Evolutionary conservation across 1,140 invertebrate species (phyloP).

Genomic region (Tetranychus urticae): DNA sequence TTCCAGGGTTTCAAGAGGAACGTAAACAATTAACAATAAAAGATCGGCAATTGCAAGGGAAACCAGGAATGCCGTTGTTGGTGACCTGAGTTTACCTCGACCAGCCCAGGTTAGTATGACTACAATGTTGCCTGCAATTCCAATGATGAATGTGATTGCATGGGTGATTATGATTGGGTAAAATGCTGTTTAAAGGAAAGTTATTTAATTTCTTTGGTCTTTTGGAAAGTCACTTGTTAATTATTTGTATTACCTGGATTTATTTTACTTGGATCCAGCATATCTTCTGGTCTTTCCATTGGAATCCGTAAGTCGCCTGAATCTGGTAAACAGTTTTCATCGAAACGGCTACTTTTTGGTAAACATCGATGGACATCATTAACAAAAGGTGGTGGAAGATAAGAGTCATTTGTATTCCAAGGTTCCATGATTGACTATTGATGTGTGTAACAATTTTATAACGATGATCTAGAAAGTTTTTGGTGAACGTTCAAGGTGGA

Average conservation of each 20-base stretch:
- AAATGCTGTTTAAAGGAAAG: constrained; percentile 11
- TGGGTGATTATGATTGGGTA: constrained; percentile 20
- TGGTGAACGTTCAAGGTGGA: no score
- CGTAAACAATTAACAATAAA: constrained; percentile 13
- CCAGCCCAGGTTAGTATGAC: constrained; percentile 13
- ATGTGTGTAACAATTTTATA: no score
- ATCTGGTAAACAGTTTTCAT: no score
- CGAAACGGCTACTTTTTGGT: no score
- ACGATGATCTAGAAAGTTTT: no score
- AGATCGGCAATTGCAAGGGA: constrained; percentile 15
- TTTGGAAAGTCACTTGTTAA: background rate
- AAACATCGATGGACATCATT: no score
- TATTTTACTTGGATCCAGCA: constrained; percentile 17
- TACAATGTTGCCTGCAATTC: constrained; percentile 16
- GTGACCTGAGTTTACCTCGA: constrained; percentile 10
- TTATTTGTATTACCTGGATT: constrained; percentile 13
- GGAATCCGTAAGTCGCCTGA: constrained; percentile 1
- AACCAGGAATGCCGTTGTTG: constrained; percentile 14
- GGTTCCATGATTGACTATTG: no score
- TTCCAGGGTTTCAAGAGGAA: constrained; percentile 13
- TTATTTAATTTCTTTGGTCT: background rate
- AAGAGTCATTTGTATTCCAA: no score
- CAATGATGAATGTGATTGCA: constrained; percentile 20
- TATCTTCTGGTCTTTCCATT: constrained; percentile 18
- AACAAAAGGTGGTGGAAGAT: no score